Evolutionary conservation across 2,888 invertebrate species (phyloP), one percentile per base, ranked within the genome.

Genomic region (Junonia oenone): DNA sequence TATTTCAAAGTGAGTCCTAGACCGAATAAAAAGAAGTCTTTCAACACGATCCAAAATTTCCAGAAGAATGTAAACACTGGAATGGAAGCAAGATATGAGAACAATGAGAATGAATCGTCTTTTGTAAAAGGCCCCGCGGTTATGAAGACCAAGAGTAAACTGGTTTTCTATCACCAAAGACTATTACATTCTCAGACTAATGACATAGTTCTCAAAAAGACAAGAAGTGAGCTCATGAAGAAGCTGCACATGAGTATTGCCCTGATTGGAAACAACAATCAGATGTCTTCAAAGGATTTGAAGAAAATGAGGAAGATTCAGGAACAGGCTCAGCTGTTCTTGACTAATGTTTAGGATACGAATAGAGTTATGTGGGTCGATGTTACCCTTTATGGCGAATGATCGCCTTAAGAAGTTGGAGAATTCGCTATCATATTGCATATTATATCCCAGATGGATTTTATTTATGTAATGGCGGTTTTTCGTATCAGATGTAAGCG

Each of bases 401-500:
- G 9, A 45, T 58, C 53, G 56, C 56, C 51, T 51, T 35, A 26
- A 43, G 13, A 8, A 26, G 26, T 38, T 50, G 54, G 51, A 56
- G 27, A 51, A 58, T 43, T 57, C 45, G 56, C 58, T 58, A 51
- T 17, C 35, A 58, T 51, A 56, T 56, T 61, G 46, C 58, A 56
- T 8, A 33, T 22, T 38, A 43, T 43, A 43, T 51, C 60, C 73
- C 70, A 60, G 57, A 69, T 64, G 68, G 66, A 68, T 71, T 61
- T 70, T 73, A 70, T 75, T 73, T 72, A 75, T 73, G 73, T 75
- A 64, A 63, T 68, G 72, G 68, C 65, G 51, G 72, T 76, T 76
- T 80, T 78, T 78, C 79, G 78, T 73, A 69, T 73, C 49, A 72
- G 75, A 73, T 78, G 75, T 80, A 77, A 73, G 78, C 64, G 81